Percentiles rank a stretch among this genome's conserved stretches.
Evolutionary conservation across 2,113 vertebrate species (phyloP).

Genomic region (Peromyscus leucopus): DNA sequence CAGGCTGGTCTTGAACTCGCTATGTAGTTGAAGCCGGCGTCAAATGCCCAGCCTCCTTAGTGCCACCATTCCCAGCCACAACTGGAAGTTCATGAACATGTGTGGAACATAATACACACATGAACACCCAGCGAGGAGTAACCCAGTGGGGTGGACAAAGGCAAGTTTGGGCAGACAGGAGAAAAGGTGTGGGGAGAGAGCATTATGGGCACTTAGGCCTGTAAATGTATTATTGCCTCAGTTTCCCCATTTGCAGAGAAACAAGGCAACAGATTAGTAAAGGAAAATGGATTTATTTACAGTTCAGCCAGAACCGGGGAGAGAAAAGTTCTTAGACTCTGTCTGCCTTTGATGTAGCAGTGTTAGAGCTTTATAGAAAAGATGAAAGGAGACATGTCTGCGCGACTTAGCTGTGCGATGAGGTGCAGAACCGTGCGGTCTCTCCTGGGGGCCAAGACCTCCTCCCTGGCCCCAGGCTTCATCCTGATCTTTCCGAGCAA

Average conservation of each 20-base stretch:
- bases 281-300: not conserved
- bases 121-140: not conserved
- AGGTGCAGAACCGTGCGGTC: not conserved
- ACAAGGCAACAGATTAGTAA: not conserved
- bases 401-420: not conserved
- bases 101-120: not conserved
- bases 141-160: not conserved
- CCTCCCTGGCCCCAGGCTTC: not conserved
- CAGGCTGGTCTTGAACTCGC: not conserved
- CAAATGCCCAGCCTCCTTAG: not conserved
- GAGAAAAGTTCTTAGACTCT: not conserved
- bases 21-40: not conserved
- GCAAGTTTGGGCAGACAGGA: not conserved
- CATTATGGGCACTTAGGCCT: no score
- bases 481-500: not conserved
- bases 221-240: not conserved
- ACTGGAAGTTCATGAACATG: not conserved
- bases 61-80: not conserved
- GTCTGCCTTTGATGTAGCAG: not conserved
- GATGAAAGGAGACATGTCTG: not conserved
- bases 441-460: not conserved
- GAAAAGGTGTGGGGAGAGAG: not conserved
- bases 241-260: not conserved
- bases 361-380: not conserved
- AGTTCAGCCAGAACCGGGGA: not conserved